Evolutionary conservation across 2,888 invertebrate genomes (phyloP), one percentile per base, ranked within the genome.

Genomic region (Drosophila sordidula): DNA sequence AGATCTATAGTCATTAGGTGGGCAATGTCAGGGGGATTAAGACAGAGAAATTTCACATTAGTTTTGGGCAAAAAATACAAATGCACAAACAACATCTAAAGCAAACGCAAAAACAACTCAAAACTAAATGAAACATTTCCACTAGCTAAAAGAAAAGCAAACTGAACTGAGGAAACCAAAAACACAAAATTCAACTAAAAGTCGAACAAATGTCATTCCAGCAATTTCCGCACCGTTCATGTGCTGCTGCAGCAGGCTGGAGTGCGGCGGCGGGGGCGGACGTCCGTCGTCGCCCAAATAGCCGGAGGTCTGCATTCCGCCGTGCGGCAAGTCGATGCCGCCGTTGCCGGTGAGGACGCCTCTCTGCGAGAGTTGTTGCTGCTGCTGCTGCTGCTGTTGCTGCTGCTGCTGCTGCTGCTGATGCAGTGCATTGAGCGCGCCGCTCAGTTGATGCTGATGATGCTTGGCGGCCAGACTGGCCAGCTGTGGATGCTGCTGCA

Each of bases 191-290:
- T 63, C 36, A 57, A 65, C 25, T n/a, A 26, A 58, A 54, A 26
- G 44, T 25, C 22, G 16, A 46, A 52, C 51, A 46, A 50, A 51
- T 52, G 8, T 54, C 49, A 57, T 22, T 68, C 71, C 74, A 72
- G 67, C 80, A 84, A 84, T 66, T 70, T 70, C 52, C 87, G 70
- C 79, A 85, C 85, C 85, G 45, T 85, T 85, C 78, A 89, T 67
- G 95, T 96, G 96, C 58, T 86, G 79, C 93, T 97, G 96, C 93
- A 97, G 95, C 91, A 97, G 94, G 91, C 95, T 95, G 80, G 95
- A 95, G 90, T 93, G 94, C 63, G 94, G 94, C 55, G 94, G 94
- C 89, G 95, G 95, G 86, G 96, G 96, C 86, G 96, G 96, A 72
- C 95, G 94, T 92, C 95, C 93, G 90, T 94, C 94, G 91, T 94